phyloP scores from a whole-genome alignment of 2,888 invertebrate species.

The Cataglyphis rosenhaueri region DNA sequence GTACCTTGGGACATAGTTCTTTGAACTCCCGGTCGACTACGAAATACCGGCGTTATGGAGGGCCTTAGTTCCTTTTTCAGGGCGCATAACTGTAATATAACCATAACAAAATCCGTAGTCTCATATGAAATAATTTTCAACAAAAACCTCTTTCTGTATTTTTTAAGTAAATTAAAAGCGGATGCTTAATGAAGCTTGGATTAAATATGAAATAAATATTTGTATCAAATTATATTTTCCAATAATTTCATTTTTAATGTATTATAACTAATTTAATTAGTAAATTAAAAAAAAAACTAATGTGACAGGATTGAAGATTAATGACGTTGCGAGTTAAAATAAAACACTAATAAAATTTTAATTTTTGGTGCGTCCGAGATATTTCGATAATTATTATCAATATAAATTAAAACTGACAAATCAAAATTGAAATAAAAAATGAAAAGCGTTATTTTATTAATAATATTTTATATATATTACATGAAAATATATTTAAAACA shows the following conservation, averaged over 20 bases:
- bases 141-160: conserved; percentile 1
- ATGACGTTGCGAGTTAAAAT: neutral
- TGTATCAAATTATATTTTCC: neutral
- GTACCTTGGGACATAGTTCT: conserved; percentile 76
- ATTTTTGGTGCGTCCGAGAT: neutral
- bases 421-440: neutral
- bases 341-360: neutral
- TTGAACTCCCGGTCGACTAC: conserved; percentile 69
- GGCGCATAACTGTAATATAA: conserved; percentile 89
- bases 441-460: neutral
- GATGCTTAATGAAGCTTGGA: neutral
- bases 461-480: neutral
- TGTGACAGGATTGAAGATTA: neutral
- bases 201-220: conserved; percentile 7
- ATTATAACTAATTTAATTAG: neutral
- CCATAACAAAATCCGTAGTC: neutral
- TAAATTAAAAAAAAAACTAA: neutral
- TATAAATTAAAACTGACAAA: neutral
- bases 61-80: conserved; percentile 93
- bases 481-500: neutral
- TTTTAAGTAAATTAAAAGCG: neutral
- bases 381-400: neutral
- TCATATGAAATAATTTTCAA: conserved; percentile 5
- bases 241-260: neutral
- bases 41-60: conserved; percentile 75